phyloP scores from a whole-genome alignment of 2,113 vertebrate genomes.

The Hyperopisus bebe region DNA sequence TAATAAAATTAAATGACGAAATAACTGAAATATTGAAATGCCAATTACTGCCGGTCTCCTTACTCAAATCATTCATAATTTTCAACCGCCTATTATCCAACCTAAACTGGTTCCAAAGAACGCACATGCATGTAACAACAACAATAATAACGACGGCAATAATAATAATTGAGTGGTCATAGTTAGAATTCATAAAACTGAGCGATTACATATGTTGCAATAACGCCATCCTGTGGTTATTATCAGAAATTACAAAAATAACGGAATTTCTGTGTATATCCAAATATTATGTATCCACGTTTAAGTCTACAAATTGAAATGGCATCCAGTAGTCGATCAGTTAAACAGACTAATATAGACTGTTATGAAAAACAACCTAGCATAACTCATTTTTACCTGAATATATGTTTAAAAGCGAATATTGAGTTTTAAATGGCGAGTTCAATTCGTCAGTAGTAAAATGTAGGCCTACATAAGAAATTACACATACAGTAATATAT shows the following conservation, averaged over 20 bases:
- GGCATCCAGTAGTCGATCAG: background rate
- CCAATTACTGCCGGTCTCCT: background rate
- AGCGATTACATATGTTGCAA: slow-evolving; percentile 27
- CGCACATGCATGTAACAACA: background rate
- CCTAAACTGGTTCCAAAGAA: background rate
- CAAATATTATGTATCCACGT: background rate
- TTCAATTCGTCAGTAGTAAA: background rate
- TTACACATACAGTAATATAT: background rate
- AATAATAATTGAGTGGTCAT: background rate
- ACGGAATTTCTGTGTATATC: background rate
- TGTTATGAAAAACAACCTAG: background rate
- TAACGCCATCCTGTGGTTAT: slow-evolving; percentile 58
- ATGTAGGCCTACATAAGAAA: background rate
- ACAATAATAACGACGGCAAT: background rate
- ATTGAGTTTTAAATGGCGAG: background rate
- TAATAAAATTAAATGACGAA: background rate
- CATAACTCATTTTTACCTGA: background rate
- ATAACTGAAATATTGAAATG: background rate
- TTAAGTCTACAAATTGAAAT: slow-evolving; percentile 4
- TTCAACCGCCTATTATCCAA: background rate
- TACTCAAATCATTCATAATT: background rate
- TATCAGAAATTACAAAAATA: slow-evolving; percentile 27
- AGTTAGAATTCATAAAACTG: background rate
- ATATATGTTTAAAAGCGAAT: background rate
- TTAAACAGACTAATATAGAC: background rate